Conservation (phyloP, 2,888 invertebrate species). For the Bellardia pandia region DNA sequence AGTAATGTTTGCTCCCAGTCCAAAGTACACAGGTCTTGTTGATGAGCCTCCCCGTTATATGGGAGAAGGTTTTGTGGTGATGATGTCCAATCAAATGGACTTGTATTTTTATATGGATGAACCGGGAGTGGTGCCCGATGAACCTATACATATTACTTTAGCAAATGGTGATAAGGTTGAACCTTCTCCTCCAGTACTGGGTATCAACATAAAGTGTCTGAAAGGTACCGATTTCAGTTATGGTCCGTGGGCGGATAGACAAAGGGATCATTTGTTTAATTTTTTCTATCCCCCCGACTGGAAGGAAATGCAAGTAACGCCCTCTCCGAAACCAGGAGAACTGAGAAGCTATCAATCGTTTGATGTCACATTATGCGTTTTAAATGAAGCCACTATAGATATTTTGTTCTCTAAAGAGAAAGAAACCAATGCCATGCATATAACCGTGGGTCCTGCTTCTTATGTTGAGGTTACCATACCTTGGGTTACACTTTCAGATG, state of each 20-base stretch:
- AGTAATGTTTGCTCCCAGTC: constrained; percentile 97
- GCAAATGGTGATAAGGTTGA: constrained; percentile 97
- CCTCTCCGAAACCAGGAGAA: constrained; percentile 93
- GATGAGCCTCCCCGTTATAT: constrained; percentile 98
- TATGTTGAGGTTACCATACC: constrained; percentile 98
- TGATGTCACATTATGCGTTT: constrained; percentile 94
- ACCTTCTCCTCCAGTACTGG: constrained; percentile 97
- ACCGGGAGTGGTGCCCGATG: constrained; percentile 94
- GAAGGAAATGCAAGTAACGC: constrained; percentile 91
- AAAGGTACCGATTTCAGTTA: constrained; percentile 97
- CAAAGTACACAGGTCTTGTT: constrained; percentile 95
- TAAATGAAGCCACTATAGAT: constrained; percentile 97
- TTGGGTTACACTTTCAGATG: constrained; percentile 94
- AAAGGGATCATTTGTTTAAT: constrained; percentile 96
- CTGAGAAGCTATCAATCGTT: constrained; percentile 95
- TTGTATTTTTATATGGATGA: constrained; percentile 99
- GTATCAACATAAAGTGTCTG: constrained; percentile 97
- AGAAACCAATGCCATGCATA: constrained; percentile 98
- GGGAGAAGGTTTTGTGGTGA: constrained; percentile 99
- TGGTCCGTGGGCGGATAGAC: constrained; percentile 99
- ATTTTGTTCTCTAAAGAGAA: constrained; percentile 95
- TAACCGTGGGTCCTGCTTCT: constrained; percentile 97
- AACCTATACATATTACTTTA: constrained; percentile 93
- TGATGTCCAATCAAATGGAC: constrained; percentile 97
- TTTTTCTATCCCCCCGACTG: constrained; percentile 97